Conservation (phyloP, 1,140 invertebrate species). For the Monochamus saltuarius region DNA sequence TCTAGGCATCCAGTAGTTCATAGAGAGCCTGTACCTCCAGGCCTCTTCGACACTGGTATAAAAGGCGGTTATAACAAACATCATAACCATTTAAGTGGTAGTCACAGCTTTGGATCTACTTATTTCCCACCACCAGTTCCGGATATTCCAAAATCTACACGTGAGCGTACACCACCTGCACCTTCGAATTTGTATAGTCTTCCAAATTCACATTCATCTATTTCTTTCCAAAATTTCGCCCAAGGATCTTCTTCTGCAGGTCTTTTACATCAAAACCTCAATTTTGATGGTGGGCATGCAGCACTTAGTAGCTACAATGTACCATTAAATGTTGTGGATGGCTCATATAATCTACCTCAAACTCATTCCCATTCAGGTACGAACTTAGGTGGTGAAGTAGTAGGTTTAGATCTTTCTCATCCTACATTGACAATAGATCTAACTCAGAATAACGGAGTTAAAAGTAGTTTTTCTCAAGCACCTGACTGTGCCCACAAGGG, state of each 20-base stretch:
- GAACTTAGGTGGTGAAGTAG: conserved; percentile 14
- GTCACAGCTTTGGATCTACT: conserved; percentile 53
- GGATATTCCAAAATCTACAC: conserved; percentile 51
- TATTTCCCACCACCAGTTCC: conserved; percentile 67
- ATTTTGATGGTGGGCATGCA: conserved; percentile 49
- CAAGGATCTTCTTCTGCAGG: conserved; percentile 39
- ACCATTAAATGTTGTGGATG: conserved; percentile 54
- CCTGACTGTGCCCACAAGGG: conserved; percentile 42
- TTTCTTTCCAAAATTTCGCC: conserved; percentile 42
- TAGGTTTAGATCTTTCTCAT: conserved; percentile 36
- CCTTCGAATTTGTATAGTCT: conserved; percentile 56
- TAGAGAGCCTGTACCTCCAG: conserved; percentile 67
- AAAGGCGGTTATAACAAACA: conserved; percentile 59
- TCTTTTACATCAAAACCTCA: conserved; percentile 33
- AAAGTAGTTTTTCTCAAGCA: conserved; percentile 6
- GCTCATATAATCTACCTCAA: conserved; percentile 54
- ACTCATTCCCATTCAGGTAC: conserved; percentile 12
- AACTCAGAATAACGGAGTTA: conserved; percentile 23
- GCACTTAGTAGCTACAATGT: conserved; percentile 57
- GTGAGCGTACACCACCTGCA: conserved; percentile 34
- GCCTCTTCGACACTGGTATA: conserved; percentile 61
- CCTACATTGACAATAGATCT: conserved; percentile 34
- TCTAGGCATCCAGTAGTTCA: conserved; percentile 66
- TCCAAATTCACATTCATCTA: conserved; percentile 46
- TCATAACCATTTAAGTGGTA: conserved; percentile 26